Conservation (phyloP, 2,888 invertebrate species). For the Philereme transversata region DNA sequence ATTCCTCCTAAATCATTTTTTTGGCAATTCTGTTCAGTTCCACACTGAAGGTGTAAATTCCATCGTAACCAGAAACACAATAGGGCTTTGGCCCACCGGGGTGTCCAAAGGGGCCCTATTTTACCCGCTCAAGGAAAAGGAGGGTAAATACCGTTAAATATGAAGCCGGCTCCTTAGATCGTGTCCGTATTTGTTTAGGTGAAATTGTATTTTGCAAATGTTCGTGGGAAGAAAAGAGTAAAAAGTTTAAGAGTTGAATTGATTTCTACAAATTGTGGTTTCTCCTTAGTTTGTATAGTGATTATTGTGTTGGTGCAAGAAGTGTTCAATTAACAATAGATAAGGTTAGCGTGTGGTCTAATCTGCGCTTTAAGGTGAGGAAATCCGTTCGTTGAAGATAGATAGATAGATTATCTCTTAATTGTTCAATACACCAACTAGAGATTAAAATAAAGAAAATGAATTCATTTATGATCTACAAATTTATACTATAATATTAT, state of each 20-base stretch:
- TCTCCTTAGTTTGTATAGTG: slow-evolving; percentile 56
- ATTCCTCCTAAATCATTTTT: slow-evolving; percentile 45
- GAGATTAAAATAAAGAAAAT: too few relatives aligned
- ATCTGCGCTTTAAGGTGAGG: not conserved
- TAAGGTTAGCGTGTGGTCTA: slow-evolving; percentile 26
- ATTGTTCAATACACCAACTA: too few relatives aligned
- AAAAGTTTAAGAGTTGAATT: slow-evolving; percentile 50
- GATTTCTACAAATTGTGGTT: slow-evolving; percentile 62
- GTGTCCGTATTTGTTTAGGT: slow-evolving; percentile 70
- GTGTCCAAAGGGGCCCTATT: slow-evolving; percentile 50
- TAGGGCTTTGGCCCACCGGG: slow-evolving; percentile 60
- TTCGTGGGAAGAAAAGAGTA: slow-evolving; percentile 67
- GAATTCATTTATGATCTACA: too few relatives aligned
- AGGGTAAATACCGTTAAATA: slow-evolving; percentile 62
- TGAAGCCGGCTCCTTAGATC: slow-evolving; percentile 54
- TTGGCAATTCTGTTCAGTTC: slow-evolving; percentile 48
- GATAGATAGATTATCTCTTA: too few relatives aligned
- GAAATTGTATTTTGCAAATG: slow-evolving; percentile 63
- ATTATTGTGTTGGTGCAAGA: slow-evolving; percentile 35
- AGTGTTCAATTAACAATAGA: slow-evolving; percentile 27
- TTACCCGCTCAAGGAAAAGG: slow-evolving; percentile 33
- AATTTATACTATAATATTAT: too few relatives aligned
- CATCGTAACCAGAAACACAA: slow-evolving; percentile 64
- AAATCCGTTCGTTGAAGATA: not conserved
- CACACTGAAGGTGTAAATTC: slow-evolving; percentile 68